These are phyloP conservation scores for Cacoxenus indagator DNA, from an alignment of 2,888 invertebrate species.

Conservation along the genomic window DNA sequence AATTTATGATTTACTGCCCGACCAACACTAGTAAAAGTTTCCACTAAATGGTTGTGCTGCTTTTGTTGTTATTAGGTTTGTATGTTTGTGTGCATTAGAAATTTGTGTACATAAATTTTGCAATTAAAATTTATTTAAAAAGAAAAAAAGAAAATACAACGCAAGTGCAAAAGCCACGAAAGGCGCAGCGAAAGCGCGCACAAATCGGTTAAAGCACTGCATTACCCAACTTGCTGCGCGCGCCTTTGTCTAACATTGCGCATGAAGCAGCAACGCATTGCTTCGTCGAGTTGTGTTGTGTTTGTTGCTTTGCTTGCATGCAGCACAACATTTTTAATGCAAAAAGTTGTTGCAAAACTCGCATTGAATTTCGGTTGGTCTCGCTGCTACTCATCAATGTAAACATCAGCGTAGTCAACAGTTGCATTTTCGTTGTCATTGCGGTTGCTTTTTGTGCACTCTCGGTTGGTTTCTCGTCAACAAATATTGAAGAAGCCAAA, in stretches of 20 bases:
- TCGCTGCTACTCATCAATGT: constrained; percentile 21
- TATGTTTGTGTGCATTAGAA: background rate
- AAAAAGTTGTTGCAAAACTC: constrained; percentile 53
- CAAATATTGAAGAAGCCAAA: constrained; percentile 21
- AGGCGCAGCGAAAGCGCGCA: background rate
- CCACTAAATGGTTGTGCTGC: background rate
- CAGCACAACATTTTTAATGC: constrained; percentile 49
- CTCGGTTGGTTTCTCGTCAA: constrained; percentile 14
- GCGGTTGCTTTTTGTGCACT: background rate
- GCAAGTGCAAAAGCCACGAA: constrained; percentile 29
- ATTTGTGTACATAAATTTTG: constrained; percentile 52
- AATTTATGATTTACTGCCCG: constrained; percentile 51
- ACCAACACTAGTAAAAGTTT: constrained; percentile 37
- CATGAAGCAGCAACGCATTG: background rate
- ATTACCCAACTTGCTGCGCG: background rate
- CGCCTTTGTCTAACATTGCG: no score
- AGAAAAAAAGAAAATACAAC: constrained; percentile 40
- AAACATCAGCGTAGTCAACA: background rate
- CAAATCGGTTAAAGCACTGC: constrained; percentile 4
- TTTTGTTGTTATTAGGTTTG: background rate
- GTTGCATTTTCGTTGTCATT: background rate
- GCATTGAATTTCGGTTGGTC: constrained; percentile 31
- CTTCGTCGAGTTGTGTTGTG: background rate
- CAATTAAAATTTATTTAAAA: constrained; percentile 54
- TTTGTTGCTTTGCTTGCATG: background rate